Evolutionary conservation across 2,797 vertebrate species (phyloP).

Genomic region (Falco novaeseelandiae): DNA sequence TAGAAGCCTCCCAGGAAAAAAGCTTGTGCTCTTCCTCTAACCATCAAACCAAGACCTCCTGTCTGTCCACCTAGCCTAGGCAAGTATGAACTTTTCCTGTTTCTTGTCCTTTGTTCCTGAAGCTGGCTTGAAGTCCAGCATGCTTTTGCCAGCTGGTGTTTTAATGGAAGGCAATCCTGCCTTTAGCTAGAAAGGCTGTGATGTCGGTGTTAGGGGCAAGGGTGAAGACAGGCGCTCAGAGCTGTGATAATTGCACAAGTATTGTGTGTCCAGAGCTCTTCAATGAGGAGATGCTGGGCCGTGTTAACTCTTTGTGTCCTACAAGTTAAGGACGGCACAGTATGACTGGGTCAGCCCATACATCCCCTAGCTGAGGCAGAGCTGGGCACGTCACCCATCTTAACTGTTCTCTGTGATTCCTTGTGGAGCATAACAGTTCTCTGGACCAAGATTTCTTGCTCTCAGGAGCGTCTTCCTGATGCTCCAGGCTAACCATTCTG

Average conservation of each 20-base stretch:
- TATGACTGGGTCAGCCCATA: neutral
- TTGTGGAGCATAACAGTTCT: neutral
- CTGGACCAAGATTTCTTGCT: neutral
- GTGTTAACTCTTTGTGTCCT: neutral
- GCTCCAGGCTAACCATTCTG: neutral
- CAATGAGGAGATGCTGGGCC: neutral
- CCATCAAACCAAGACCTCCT: neutral
- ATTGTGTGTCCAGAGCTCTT: neutral
- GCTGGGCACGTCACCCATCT: fast-evolving
- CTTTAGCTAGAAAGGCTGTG: neutral
- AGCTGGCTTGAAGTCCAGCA: neutral
- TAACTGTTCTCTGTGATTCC: neutral
- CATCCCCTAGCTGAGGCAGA: neutral
- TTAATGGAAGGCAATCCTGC: neutral
- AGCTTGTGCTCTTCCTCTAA: neutral
- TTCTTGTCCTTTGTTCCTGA: neutral
- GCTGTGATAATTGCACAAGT: neutral
- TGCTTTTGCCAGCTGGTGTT: neutral
- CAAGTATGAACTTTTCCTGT: neutral
- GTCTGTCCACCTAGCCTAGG: neutral
- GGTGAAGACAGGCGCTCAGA: neutral
- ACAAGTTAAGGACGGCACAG: neutral
- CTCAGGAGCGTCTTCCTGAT: neutral
- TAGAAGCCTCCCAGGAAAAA: neutral
- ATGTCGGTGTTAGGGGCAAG: neutral